These are phyloP conservation scores for Betta splendens DNA, from an alignment of 2,797 vertebrate genomes.

Conservation along the genomic window DNA sequence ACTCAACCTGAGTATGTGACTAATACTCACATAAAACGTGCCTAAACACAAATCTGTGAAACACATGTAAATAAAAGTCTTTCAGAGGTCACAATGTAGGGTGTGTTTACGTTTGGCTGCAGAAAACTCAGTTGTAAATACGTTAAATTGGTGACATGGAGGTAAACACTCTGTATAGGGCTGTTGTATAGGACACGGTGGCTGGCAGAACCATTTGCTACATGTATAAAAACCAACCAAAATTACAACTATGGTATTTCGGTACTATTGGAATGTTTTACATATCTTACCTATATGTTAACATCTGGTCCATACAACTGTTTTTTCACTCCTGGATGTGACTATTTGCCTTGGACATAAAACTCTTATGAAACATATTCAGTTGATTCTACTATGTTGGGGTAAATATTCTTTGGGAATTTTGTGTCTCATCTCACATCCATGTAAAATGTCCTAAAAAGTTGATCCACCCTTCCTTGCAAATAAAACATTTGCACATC, in stretches of 20 bases:
- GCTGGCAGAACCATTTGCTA: too few species aligned
- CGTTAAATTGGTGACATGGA: too few species aligned
- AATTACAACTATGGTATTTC: too few species aligned
- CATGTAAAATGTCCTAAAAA: conserved; percentile 2
- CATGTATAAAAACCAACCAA: too few species aligned
- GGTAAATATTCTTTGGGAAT: not conserved
- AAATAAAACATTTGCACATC: conserved; percentile 77
- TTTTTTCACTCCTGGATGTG: too few species aligned
- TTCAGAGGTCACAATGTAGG: not conserved
- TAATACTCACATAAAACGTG: conserved; percentile 35
- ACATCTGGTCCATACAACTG: too few species aligned
- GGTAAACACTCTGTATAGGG: too few species aligned
- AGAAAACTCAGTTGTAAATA: not conserved
- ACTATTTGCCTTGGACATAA: not conserved
- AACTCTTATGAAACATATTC: not conserved
- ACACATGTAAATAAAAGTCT: not conserved
- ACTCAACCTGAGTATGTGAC: conserved; percentile 31
- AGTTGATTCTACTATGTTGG: not conserved
- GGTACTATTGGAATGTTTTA: too few species aligned
- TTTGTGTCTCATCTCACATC: not conserved
- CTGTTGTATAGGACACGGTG: too few species aligned
- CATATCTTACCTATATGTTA: too few species aligned
- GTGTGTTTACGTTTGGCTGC: not conserved
- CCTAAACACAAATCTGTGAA: not conserved
- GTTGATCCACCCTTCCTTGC: conserved; percentile 24